These are phyloP conservation scores for Hemibagrus guttatus DNA, from an alignment of 2,797 vertebrate species.

Conservation along the genomic window DNA sequence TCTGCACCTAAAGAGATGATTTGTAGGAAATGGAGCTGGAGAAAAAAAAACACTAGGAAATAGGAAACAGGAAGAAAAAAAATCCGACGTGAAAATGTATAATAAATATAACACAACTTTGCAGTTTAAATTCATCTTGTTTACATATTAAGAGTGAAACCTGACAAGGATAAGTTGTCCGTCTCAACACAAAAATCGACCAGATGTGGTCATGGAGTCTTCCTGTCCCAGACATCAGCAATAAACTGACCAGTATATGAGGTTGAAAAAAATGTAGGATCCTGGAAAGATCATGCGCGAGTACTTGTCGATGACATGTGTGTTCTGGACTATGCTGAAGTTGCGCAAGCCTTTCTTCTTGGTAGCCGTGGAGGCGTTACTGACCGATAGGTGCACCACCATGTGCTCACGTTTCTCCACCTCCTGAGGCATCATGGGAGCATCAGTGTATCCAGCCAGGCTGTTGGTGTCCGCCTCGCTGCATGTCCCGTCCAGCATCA, in stretches of 20 bases:
- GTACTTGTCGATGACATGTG: slow-evolving; percentile 93
- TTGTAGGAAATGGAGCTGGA: neutral
- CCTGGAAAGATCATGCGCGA: slow-evolving; percentile 95
- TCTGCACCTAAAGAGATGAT: neutral
- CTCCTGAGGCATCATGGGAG: slow-evolving; percentile 80
- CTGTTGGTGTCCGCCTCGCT: slow-evolving; percentile 92
- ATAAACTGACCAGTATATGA: slow-evolving; percentile 97
- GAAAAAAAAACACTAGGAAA: neutral
- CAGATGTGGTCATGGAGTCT: neutral
- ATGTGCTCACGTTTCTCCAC: slow-evolving; percentile 86
- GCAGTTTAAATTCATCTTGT: neutral
- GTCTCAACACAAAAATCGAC: slow-evolving; percentile 3
- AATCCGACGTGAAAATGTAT: neutral
- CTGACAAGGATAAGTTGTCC: neutral
- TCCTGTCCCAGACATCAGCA: slow-evolving; percentile 72
- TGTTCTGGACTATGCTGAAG: slow-evolving; percentile 89
- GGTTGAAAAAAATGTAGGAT: slow-evolving; percentile 95
- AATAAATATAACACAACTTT: neutral
- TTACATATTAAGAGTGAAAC: neutral
- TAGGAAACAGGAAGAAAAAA: neutral
- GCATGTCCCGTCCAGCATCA: slow-evolving; percentile 90
- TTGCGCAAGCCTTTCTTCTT: slow-evolving; percentile 82
- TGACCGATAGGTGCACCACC: slow-evolving; percentile 87
- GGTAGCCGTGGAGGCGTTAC: slow-evolving; percentile 80
- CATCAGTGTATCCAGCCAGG: slow-evolving; percentile 87